phyloP scores from a whole-genome alignment of 1,140 invertebrate species.

The Micrasema minimum region DNA sequence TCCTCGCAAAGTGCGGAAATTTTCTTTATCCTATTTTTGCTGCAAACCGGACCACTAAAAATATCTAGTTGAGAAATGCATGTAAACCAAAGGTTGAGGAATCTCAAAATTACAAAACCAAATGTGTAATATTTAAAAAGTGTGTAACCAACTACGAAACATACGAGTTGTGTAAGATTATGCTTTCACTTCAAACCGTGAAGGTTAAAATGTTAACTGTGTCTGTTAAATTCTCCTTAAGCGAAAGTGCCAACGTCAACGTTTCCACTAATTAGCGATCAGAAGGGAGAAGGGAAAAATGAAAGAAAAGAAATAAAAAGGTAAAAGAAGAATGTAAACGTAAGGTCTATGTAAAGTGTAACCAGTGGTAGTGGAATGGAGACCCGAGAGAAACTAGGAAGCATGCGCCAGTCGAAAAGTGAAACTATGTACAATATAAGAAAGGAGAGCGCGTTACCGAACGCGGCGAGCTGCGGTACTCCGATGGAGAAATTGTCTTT shows the following conservation, averaged over 20 bases:
- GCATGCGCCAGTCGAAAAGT: slow-evolving; percentile 19
- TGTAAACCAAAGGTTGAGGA: neutral
- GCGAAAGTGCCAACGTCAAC: slow-evolving; percentile 4
- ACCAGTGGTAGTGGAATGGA: neutral
- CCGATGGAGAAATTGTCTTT: slow-evolving; percentile 37
- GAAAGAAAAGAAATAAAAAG: too few relatives aligned
- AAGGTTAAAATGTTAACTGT: neutral
- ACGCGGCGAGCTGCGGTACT: slow-evolving; percentile 5
- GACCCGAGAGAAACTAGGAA: slow-evolving; percentile 20
- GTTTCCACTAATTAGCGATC: neutral
- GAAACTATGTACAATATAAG: slow-evolving; percentile 33
- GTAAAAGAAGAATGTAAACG: too few relatives aligned
- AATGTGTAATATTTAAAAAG: too few relatives aligned
- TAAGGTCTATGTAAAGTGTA: neutral
- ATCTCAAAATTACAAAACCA: neutral
- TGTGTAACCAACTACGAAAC: too few relatives aligned
- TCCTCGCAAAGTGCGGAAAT: neutral
- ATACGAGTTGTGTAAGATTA: neutral
- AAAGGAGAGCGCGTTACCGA: slow-evolving; percentile 36
- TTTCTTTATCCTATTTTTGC: too few relatives aligned
- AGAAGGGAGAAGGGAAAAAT: neutral
- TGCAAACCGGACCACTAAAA: too few relatives aligned
- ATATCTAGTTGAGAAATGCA: too few relatives aligned
- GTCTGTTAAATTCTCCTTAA: neutral
- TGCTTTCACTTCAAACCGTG: slow-evolving; percentile 3